Evolutionary conservation across 2,888 invertebrate genomes (phyloP).

Genomic region (Acanthosoma haemorrhoidale): DNA sequence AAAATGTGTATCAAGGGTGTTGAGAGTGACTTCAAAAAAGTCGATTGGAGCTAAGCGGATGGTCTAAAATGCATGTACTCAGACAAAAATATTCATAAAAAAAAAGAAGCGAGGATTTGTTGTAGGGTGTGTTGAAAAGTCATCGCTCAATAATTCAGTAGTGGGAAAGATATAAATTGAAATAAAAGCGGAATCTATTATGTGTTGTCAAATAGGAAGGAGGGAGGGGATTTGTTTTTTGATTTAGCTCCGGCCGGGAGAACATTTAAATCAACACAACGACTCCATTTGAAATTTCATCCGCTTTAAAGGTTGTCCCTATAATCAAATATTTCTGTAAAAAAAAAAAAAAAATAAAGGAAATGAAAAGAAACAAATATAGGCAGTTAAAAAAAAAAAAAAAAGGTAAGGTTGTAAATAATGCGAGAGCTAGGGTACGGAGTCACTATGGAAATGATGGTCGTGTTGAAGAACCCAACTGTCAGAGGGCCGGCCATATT

Average conservation of each 20-base stretch:
- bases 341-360: slow-evolving; percentile 10
- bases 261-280: slow-evolving; percentile 11
- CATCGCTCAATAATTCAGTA: neutral
- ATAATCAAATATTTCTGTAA: slow-evolving; percentile 27
- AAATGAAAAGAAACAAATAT: neutral
- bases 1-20: too few species aligned
- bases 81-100: too few species aligned
- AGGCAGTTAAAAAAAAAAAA: neutral
- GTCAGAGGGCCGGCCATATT: slow-evolving; percentile 10
- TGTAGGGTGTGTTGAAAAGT: neutral
- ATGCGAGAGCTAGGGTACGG: neutral
- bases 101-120: neutral
- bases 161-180: neutral
- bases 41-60: too few species aligned
- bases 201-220: neutral
- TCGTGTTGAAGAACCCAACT: slow-evolving; percentile 6
- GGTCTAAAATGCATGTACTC: too few species aligned
- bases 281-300: slow-evolving; percentile 23
- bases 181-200: neutral
- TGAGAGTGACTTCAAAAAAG: too few species aligned
- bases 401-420: neutral
- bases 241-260: neutral
- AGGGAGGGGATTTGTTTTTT: neutral
- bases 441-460: slow-evolving; percentile 16
- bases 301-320: slow-evolving; percentile 20